Percentiles rank a stretch among this genome's conserved stretches.
These are phyloP conservation scores for Mamestra brassicae DNA, from an alignment of 2,888 invertebrate genomes.

Conservation along the genomic window DNA sequence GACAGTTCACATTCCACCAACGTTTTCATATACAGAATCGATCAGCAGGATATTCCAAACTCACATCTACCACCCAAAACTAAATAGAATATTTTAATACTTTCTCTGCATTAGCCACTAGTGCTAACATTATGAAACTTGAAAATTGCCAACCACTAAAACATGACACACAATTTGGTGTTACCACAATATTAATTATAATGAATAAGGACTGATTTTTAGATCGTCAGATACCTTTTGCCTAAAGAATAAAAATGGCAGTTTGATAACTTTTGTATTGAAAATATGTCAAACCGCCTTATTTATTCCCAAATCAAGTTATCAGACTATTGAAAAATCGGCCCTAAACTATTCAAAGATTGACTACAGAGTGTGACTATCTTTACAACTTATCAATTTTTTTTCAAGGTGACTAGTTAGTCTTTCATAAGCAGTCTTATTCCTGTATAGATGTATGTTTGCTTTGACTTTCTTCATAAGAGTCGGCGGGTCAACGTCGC, in stretches of 20 bases:
- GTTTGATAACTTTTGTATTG: no score
- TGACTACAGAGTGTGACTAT: background rate
- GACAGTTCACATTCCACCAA: no score
- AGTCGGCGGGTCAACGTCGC: constrained; percentile 88
- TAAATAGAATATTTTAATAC: no score
- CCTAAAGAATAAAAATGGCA: no score
- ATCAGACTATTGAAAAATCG: no score
- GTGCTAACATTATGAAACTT: background rate
- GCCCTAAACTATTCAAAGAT: background rate
- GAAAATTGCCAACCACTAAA: constrained; percentile 6
- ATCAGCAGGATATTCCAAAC: no score
- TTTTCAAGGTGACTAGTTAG: constrained; percentile 83
- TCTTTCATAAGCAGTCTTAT: constrained; percentile 89
- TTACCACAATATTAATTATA: background rate
- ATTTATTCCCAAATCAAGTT: no score
- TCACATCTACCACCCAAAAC: no score
- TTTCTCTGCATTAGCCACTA: background rate
- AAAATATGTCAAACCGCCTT: no score
- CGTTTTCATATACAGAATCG: no score
- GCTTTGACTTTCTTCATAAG: constrained; percentile 91
- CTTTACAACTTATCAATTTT: constrained; percentile 40
- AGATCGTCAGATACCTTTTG: no score
- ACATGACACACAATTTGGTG: constrained; percentile 1
- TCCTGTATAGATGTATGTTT: constrained; percentile 91
- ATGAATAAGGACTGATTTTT: no score